phyloP scores from a whole-genome alignment of 2,888 invertebrate genomes.

The Himalopsyche tibetana region DNA sequence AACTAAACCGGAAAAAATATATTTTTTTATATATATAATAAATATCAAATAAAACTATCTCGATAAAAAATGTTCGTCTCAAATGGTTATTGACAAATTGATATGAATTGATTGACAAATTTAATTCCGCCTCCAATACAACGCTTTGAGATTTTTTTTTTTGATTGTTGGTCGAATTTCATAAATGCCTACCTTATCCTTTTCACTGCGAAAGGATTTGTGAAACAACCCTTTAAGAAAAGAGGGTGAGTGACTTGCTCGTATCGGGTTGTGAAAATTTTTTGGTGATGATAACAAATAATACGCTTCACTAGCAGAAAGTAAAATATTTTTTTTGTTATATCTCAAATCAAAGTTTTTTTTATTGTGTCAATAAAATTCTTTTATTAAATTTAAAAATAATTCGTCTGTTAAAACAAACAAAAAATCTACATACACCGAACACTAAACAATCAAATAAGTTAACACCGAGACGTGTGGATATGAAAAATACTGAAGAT shows the following conservation, averaged over 20 bases:
- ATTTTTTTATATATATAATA: no score
- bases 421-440: no score
- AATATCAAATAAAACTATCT: no score
- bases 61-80: neutral
- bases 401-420: no score
- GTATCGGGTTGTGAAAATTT: neutral
- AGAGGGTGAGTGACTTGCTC: neutral
- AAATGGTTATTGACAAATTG: slow-evolving; percentile 11
- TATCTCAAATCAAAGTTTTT: neutral
- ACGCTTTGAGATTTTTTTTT: neutral
- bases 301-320: neutral
- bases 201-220: slow-evolving; percentile 21
- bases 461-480: no score
- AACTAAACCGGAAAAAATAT: no score
- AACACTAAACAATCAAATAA: no score
- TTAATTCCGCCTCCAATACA: neutral
- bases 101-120: neutral
- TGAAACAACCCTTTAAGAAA: slow-evolving; percentile 28
- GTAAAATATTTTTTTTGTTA: neutral
- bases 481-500: no score
- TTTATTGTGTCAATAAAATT: no score
- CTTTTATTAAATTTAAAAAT: no score
- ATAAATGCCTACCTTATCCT: neutral
- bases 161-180: slow-evolving; percentile 15
- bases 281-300: slow-evolving; percentile 11